Conservation (phyloP, 2,797 vertebrate genomes). For the Coracias cyanogaster region DNA sequence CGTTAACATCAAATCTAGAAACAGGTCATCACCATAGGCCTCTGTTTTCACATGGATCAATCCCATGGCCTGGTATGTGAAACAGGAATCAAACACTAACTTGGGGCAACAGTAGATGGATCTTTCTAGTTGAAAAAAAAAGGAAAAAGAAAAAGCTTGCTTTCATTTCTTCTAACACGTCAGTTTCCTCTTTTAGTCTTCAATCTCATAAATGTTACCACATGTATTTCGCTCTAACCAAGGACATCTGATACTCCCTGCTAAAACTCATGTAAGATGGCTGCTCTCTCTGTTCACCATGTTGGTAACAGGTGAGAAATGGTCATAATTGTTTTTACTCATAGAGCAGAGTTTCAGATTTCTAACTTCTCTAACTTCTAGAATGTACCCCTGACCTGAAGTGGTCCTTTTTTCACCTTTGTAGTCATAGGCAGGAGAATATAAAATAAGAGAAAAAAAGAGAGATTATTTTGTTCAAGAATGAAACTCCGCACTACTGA, state of each 20-base stretch:
- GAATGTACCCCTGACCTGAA: neutral
- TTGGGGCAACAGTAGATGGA: neutral
- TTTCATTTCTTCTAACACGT: neutral
- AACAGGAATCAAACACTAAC: neutral
- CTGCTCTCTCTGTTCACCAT: neutral
- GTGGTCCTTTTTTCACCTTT: neutral
- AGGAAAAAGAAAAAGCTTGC: neutral
- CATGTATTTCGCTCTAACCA: neutral
- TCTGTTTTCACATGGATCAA: neutral
- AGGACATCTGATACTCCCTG: neutral
- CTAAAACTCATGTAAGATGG: neutral
- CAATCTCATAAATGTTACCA: neutral
- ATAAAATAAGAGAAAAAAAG: neutral
- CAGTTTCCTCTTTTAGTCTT: neutral
- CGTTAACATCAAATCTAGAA: neutral
- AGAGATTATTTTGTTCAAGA: neutral
- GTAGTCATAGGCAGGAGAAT: neutral
- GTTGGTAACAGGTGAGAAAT: neutral
- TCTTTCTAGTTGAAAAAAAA: neutral
- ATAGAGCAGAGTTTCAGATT: neutral
- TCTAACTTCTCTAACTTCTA: neutral
- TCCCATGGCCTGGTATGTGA: neutral
- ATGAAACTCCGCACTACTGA: neutral
- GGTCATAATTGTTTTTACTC: neutral
- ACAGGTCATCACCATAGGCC: neutral